Conservation (phyloP, 2,113 vertebrate species). For the Amphiprion percula region DNA sequence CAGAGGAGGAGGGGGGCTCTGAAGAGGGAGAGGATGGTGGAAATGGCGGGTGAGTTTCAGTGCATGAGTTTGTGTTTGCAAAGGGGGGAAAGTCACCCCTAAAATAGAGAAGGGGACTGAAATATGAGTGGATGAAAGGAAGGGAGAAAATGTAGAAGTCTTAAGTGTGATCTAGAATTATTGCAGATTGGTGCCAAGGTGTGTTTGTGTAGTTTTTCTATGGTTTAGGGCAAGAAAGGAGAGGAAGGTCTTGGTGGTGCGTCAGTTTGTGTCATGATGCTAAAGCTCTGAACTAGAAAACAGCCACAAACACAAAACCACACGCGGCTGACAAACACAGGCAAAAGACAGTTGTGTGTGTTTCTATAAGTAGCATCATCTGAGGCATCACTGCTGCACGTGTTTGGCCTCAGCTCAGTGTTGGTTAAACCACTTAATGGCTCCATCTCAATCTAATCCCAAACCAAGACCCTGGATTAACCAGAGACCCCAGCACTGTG, state of each 20-base stretch:
- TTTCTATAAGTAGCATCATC: constrained; percentile 68
- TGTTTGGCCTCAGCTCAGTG: constrained; percentile 70
- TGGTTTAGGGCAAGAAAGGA: constrained; percentile 9
- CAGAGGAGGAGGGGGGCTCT: constrained; percentile 58
- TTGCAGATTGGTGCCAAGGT: background rate
- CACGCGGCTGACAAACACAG: constrained; percentile 39
- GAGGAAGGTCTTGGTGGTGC: constrained; percentile 28
- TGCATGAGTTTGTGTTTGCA: constrained; percentile 20
- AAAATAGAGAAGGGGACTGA: constrained; percentile 15
- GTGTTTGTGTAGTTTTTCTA: constrained; percentile 25
- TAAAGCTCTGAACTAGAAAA: constrained; percentile 50
- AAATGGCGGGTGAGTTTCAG: constrained; percentile 70
- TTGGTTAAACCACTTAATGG: constrained; percentile 82
- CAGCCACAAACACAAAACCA: constrained; percentile 59
- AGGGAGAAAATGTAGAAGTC: background rate
- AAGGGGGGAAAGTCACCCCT: constrained; percentile 37
- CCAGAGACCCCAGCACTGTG: constrained; percentile 55
- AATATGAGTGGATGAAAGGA: constrained; percentile 41
- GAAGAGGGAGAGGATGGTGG: constrained; percentile 44
- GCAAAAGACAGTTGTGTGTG: constrained; percentile 29
- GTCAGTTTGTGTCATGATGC: constrained; percentile 19
- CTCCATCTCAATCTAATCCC: constrained; percentile 77
- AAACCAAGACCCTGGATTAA: constrained; percentile 80
- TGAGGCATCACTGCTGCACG: constrained; percentile 57
- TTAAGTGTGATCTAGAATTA: constrained; percentile 12